Evolutionary conservation across 2,888 invertebrate genomes (phyloP).

Genomic region (Phlogophora meticulosa): DNA sequence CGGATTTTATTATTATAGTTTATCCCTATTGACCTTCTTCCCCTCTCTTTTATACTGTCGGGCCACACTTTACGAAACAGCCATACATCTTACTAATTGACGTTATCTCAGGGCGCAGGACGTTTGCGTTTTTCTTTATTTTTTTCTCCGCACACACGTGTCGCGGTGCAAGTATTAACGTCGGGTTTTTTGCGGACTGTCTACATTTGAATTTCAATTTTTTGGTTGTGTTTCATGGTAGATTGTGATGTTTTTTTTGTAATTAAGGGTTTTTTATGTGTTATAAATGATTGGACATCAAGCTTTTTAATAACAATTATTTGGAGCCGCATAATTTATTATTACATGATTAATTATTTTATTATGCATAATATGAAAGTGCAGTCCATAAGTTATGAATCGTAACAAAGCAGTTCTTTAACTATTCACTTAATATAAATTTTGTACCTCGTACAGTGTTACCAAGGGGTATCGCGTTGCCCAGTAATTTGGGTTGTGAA

Average conservation of each 20-base stretch:
- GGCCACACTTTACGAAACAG: slow-evolving; percentile 68
- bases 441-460: no score
- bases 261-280: no score
- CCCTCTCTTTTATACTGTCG: background rate
- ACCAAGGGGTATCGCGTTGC: no score
- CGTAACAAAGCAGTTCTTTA: no score
- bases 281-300: no score
- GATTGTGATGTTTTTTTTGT: background rate
- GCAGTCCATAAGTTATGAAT: no score
- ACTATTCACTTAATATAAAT: no score
- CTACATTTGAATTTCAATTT: slow-evolving; percentile 43
- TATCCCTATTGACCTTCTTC: slow-evolving; percentile 36
- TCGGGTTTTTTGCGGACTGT: slow-evolving; percentile 29
- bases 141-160: slow-evolving; percentile 64
- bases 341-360: no score
- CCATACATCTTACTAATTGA: slow-evolving; percentile 80
- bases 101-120: slow-evolving; percentile 73
- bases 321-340: no score
- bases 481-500: no score
- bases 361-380: no score
- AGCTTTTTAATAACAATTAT: no score
- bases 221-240: slow-evolving; percentile 23
- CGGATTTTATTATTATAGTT: background rate
- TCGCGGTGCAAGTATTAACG: slow-evolving; percentile 56
- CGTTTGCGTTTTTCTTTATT: slow-evolving; percentile 70